phyloP scores from a whole-genome alignment of 2,113 vertebrate species.

The Motacilla alba region DNA sequence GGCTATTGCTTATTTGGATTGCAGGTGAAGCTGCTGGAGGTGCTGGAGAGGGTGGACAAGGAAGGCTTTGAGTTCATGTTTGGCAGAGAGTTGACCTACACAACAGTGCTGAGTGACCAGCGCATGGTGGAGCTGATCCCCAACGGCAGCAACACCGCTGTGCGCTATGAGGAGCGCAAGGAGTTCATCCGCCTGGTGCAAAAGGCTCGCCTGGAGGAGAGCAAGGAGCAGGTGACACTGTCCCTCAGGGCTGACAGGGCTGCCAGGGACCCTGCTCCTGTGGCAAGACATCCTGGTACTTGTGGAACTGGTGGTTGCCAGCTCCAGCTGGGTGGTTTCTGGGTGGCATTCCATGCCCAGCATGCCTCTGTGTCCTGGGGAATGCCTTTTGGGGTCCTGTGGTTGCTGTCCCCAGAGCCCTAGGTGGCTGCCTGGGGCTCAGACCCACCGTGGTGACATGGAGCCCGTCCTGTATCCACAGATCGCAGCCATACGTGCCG shows the following conservation, averaged over 20 bases:
- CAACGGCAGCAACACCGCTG: slow-evolving; percentile 79
- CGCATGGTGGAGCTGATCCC: slow-evolving; percentile 88
- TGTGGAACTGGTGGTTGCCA: background rate
- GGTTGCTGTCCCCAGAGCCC: background rate
- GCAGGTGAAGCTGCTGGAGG: slow-evolving; percentile 91
- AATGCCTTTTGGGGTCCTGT: background rate
- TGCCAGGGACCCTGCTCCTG: background rate
- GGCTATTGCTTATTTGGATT: background rate
- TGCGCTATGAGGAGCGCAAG: slow-evolving; percentile 86
- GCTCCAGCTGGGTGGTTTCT: background rate
- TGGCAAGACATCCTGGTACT: background rate
- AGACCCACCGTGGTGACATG: rapidly evolving
- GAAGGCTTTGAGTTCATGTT: slow-evolving; percentile 93
- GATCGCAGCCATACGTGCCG: slow-evolving; percentile 89
- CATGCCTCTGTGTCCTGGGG: background rate
- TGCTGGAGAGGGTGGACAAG: slow-evolving; percentile 91
- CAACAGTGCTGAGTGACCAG: slow-evolving; percentile 84
- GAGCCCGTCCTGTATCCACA: background rate
- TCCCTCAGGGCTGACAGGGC: background rate
- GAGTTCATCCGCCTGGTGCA: slow-evolving; percentile 89
- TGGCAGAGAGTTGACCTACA: slow-evolving; percentile 90
- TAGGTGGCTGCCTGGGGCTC: background rate
- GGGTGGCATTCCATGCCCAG: background rate
- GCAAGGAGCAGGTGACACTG: slow-evolving; percentile 85
- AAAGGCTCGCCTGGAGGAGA: slow-evolving; percentile 89